Evolutionary conservation across 2,888 invertebrate species (phyloP).

Genomic region (Cantharis rufa): DNA sequence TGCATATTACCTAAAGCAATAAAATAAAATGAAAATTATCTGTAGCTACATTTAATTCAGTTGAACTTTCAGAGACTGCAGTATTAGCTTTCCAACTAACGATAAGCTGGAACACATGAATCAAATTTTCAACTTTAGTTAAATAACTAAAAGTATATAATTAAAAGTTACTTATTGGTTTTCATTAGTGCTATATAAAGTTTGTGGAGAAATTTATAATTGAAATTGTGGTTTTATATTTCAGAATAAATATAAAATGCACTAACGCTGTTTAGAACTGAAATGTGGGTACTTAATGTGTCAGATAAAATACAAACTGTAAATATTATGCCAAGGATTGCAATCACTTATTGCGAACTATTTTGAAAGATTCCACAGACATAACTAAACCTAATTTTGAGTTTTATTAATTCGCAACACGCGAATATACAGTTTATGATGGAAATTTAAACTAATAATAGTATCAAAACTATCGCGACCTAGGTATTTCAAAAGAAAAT

Average conservation of each 20-base stretch:
- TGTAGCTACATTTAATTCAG: not conserved
- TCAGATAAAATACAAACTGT: no score
- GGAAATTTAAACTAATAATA: not conserved
- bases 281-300: no score
- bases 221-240: no score
- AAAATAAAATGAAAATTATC: not conserved
- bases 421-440: not conserved
- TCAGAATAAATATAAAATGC: no score
- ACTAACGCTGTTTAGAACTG: no score
- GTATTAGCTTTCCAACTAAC: not conserved
- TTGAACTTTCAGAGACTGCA: not conserved
- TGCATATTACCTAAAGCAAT: not conserved
- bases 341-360: not conserved
- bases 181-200: not conserved
- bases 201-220: not conserved
- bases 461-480: not conserved
- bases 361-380: not conserved
- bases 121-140: not conserved
- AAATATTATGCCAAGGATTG: not conserved
- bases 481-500: not conserved
- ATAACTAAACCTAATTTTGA: not conserved
- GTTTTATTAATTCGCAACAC: not conserved
- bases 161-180: not conserved
- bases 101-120: not conserved
- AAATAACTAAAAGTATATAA: not conserved